Evolutionary conservation across 2,888 invertebrate genomes (phyloP), one percentile per base, ranked within the genome.

Genomic region (Drosophila aldrichi): DNA sequence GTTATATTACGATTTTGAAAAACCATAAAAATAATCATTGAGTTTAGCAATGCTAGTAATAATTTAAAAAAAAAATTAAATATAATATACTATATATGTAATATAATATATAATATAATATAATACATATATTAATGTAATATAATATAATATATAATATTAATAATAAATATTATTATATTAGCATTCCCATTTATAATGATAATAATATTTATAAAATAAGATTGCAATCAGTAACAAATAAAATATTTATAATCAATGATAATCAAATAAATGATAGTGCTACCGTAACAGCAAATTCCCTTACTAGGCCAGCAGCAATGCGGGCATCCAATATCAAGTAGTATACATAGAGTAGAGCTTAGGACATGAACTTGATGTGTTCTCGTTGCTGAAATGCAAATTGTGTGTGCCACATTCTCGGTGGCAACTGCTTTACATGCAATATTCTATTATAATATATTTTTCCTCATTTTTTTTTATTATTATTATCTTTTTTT

Each of bases 341-440:
- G n/a, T 57, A 12, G 7, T 25, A 25, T 25, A 6, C 7, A 22
- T 34, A 46, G 18, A 18, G 36, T 36, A 16, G 36, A 5, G 32
- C 36, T 16, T 12, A 56, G 46, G 41, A 59, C 59, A 60, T 70
- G 12, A 49, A 49, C 38, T 58, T 52, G 25, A 34, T 51, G 10
- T 32, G 18, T 32, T 25, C 22, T 18, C 52, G 38, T 40, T 18
- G 22, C 55, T 22, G 6, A 48, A 46, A 20, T 49, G 36, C 20
- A 18, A 36, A 20, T 52, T 48, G 43, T 61, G 59, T 59, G 60
- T 51, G 60, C 41, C 32, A 60, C 40, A 36, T 57, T 57, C n/a
- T 51, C 58, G 18, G 38, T 18, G 4, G 54, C 52, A 38, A 49
- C 32, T 38, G 10, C 22, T 40, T 59, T 43, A 56, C 60, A 51